Base-by-base conservation (phyloP, 2,797 vertebrate genomes). In the Myotis planiceps region DNA sequence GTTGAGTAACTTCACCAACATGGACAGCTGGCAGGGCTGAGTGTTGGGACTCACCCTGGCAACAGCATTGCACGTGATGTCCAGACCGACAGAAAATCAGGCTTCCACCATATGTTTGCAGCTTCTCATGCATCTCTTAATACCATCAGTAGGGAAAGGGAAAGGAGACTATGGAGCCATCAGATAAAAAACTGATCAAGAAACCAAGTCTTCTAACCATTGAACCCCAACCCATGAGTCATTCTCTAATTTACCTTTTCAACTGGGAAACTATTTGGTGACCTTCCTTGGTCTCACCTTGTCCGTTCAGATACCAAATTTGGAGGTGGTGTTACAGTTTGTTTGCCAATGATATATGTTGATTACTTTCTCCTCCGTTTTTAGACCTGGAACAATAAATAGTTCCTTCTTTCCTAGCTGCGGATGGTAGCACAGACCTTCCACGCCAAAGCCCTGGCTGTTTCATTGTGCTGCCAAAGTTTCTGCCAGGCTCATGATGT, bases 351-450 rank as follows among this genome's bases (percentile, higher is more conserved):
- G 39, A n/a, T 16, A 45, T 69, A 45, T 19, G 82, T 27, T 18
- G 18, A 14, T 55, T 69, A 60, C 6, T 66, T 49, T 83, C 9
- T 71, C 47, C 60, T 42, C 21, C 29, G 51, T 18, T 39, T 94
- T 90, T 83, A 79, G 13, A 45, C 39, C 6, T 83, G 87, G 0
- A 39, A 25, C 27, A 79, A 60, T 37, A 72, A 79, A 66, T 29
- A 72, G n/a, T 88, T 55, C 8, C 23, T 78, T 2, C n/a, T 39
- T 79, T 71, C 74, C 55, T 37, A 51, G 25, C 76, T 89, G n/a
- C 1, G 7, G 0, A 15, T 39, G 39, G 6, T 12, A 29, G 13
- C 23, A 37, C 6, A 76, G 39, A n/a, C 0, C 3, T 9, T 15
- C 6, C 42, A 27, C 14, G 37, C 27, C 19, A 53, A 7, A 39